phyloP scores from a whole-genome alignment of 2,113 vertebrate genomes.

The Nanorana parkeri region DNA sequence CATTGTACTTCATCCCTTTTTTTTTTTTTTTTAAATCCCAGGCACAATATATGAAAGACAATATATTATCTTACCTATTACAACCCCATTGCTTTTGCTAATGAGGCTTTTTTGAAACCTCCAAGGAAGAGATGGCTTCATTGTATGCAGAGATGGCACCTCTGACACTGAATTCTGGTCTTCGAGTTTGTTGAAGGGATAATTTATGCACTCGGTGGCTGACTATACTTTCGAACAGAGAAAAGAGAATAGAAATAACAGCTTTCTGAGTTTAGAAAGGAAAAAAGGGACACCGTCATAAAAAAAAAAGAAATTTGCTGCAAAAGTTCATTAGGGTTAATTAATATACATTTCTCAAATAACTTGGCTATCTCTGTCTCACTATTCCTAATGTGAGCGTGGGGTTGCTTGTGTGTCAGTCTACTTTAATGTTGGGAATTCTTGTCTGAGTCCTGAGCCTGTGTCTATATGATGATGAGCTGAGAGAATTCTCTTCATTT shows the following conservation, averaged over 20 bases:
- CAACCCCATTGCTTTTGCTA: not conserved
- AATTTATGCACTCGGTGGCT: slow-evolving; percentile 14
- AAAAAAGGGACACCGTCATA: slow-evolving; percentile 24
- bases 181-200: not conserved
- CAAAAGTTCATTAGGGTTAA: slow-evolving; percentile 46
- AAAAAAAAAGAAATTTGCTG: not conserved
- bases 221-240: slow-evolving; percentile 3
- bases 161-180: slow-evolving; percentile 1
- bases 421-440: slow-evolving; percentile 33
- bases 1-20: too few species aligned
- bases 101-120: not conserved
- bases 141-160: not conserved
- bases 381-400: slow-evolving; percentile 47
- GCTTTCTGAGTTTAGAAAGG: not conserved
- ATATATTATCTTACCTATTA: not conserved
- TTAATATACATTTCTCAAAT: slow-evolving; percentile 43
- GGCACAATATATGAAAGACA: not conserved
- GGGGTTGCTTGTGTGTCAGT: not conserved
- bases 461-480: slow-evolving; percentile 34
- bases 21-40: too few species aligned
- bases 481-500: slow-evolving; percentile 54
- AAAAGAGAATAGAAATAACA: slow-evolving; percentile 8
- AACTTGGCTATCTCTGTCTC: slow-evolving; percentile 17
- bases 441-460: slow-evolving; percentile 44
- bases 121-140: not conserved